A percentile compares a stretch with the other conserved stretches of the same genome.
phyloP scores from a whole-genome alignment of 1,140 invertebrate species.

The Magallana gigas region DNA sequence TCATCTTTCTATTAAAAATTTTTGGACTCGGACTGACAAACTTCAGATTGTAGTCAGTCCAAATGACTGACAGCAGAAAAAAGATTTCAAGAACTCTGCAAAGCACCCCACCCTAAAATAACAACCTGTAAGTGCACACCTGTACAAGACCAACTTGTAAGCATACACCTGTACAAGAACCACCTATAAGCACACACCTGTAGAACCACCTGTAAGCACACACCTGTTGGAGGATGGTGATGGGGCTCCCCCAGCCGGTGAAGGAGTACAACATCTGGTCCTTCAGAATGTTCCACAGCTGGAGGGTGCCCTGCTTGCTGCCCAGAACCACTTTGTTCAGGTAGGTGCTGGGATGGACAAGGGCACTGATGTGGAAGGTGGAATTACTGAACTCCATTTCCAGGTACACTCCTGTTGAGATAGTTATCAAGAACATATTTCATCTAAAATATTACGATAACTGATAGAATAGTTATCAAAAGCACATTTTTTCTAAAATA shows the following conservation, averaged over 20 bases:
- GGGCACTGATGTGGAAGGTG: conserved; percentile 87
- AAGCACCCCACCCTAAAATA: no score
- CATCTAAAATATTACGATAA: no score
- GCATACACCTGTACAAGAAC: no score
- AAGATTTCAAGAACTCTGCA: no score
- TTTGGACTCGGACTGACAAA: no score
- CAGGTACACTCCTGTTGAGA: conserved; percentile 76
- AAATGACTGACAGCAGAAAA: no score
- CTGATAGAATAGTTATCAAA: not conserved
- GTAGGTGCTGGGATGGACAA: conserved; percentile 95
- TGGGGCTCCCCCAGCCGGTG: conserved; percentile 86
- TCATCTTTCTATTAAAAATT: no score
- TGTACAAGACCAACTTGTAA: no score
- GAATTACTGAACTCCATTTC: conserved; percentile 84
- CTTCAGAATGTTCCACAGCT: conserved; percentile 94
- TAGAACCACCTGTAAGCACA: not conserved
- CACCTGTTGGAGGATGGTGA: conserved; percentile 87
- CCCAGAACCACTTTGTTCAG: conserved; percentile 96
- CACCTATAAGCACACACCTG: conserved; percentile 78
- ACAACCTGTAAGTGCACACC: no score
- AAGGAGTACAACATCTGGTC: conserved; percentile 90
- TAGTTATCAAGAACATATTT: not conserved
- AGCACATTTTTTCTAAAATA: no score
- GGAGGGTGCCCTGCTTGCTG: conserved; percentile 91
- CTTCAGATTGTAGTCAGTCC: no score